phyloP scores from a whole-genome alignment of 2,797 vertebrate genomes.

The Chrosomus eos region DNA sequence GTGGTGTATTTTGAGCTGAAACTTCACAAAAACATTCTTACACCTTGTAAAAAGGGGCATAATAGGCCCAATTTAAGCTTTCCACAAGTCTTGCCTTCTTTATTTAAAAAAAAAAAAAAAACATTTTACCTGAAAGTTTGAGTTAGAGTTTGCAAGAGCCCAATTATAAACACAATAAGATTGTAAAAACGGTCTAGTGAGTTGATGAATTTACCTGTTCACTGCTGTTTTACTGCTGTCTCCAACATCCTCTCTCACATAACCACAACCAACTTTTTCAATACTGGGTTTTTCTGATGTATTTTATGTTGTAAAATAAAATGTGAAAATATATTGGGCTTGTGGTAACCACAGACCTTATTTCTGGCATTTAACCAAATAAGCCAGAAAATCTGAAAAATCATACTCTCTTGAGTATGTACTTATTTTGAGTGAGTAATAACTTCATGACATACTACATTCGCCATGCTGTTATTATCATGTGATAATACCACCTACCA shows the following conservation, averaged over 20 bases:
- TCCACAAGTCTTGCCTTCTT: neutral
- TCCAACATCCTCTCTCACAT: too few relatives aligned
- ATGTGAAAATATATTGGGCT: neutral
- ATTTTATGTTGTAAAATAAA: neutral
- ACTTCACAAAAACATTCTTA: too few relatives aligned
- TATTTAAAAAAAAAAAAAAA: neutral
- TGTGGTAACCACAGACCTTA: slow-evolving; percentile 1
- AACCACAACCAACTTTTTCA: too few relatives aligned
- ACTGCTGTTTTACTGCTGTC: too few relatives aligned
- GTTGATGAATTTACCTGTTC: neutral
- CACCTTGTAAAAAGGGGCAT: too few relatives aligned
- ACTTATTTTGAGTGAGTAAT: neutral
- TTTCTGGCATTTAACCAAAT: neutral
- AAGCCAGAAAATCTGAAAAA: neutral
- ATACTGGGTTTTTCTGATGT: too few relatives aligned
- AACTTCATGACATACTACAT: neutral
- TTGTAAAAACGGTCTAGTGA: neutral
- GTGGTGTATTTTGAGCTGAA: too few relatives aligned
- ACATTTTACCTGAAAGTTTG: neutral
- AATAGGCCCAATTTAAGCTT: neutral
- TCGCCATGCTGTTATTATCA: too few relatives aligned
- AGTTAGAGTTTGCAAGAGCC: neutral
- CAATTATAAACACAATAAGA: too few relatives aligned
- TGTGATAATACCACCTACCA: too few relatives aligned
- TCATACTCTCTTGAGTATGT: neutral